Base-by-base conservation (phyloP, 2,113 vertebrate species). In the Ibidorhyncha struthersii region DNA sequence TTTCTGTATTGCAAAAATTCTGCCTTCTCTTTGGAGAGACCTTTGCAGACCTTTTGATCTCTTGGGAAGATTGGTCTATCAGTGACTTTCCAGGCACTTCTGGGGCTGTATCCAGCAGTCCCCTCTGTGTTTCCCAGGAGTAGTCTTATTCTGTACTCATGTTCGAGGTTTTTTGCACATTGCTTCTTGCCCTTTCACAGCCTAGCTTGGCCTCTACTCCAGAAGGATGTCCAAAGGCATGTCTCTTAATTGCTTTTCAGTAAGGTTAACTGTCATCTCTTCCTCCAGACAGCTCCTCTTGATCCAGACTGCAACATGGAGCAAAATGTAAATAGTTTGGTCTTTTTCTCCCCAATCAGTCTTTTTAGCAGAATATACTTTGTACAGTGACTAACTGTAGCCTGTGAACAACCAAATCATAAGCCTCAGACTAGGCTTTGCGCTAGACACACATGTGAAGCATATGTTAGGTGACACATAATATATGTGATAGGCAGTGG, bases 381-480 rank as follows among this genome's bases (percentile, higher is more conserved):
- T 23, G 9, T n/a, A n/a, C 14, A 45, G 34, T 26, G 40, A 26
- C 20, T 36, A 65, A 21, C 15, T 17, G 18, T 36, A 56, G 21
- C 49, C 53, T 66, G 67, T 59, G 77, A 78, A 25, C 25, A 67
- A 52, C 21, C 4, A 41, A 25, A n/a, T 17, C 29, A 11, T 19
- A 10, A 69, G 30, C 15, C 26, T 83, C 63, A 58, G 45, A 41
- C 10, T 3, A 9, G 59, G 14, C 34, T 86, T 38, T 30, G 14
- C 50, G 16, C 25, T 22, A 27, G 8, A 25, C 29, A 10, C 13
- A 8, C 0, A 0, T 3, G 29, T 30, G 55, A 45, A 56, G 36
- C 1, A 3, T 49, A 10, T 0, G 0, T 8, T 59, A 53, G 40
- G n/a, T 45, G 66, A 36, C 43, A 59, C 5, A 1, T 26, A 9